Base-by-base conservation (phyloP, 37 sponge, comb jelly and placozoan genomes). In the Amphimedon queenslandica region DNA sequence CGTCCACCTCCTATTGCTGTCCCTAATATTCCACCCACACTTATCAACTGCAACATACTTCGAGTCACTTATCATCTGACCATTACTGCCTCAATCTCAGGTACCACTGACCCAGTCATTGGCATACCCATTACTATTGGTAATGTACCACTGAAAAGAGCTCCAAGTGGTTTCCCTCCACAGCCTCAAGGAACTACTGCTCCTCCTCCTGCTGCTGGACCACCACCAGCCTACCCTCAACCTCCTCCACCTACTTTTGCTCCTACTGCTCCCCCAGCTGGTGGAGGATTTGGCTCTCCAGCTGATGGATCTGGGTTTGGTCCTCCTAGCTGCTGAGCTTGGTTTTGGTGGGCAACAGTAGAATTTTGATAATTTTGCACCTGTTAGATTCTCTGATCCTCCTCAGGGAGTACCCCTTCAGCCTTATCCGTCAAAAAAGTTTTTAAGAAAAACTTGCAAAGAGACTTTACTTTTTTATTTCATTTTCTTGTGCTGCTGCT, bases 71-170 rank as follows among this genome's bases (percentile, higher is more conserved):
- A 84, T 40, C 1, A 2, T 8, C 69, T 84, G 36, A 27, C 31
- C 0, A 69, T 84, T 5, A 53, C 66, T 1, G 73, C 65, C 13
- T 66, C n/a, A 10, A 41, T 84, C 16, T 79, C 85, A 16, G n/a
- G 36, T 32, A 72, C 74, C 34, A 30, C 71, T 5, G 68, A 84
- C 58, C 58, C 63, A 6, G 1, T 55, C 4, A 38, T 78, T 32
- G 34, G 23, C 42, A 51, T 84, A 2, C 85, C 85, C 1, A 1
- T 84, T 16, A 66, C 68, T 8, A 74, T 84, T 24, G 85, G 79
- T 16, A 78, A 58, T 42, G 77, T 76, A 34, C 77, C 77, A 67
- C 39, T 3, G 35, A 32, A 28, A 27, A 8, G 68, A 47, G 13
- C 8, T 47, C 53, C 13, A 47, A 47, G 8, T 47, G 13, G 13